Percentiles rank a stretch among this genome's conserved stretches.
phyloP scores from a whole-genome alignment of 2,797 vertebrate species.

The Coilia nasus region DNA sequence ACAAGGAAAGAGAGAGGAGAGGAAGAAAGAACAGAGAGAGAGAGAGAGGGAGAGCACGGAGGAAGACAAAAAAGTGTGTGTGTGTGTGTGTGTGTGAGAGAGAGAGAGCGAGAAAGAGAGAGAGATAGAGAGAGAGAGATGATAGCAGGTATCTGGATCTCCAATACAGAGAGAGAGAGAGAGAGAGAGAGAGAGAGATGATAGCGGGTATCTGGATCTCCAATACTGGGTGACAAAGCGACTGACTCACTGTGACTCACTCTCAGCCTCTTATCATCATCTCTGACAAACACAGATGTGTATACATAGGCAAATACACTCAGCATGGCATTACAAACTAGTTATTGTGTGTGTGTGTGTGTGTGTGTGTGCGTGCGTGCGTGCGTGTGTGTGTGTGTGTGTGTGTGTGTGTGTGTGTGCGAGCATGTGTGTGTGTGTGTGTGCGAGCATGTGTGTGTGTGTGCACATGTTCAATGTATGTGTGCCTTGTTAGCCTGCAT shows the following conservation, averaged over 20 bases:
- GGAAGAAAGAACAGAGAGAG: background rate
- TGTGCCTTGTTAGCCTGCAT: background rate
- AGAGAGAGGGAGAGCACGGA: background rate
- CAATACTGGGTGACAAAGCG: background rate
- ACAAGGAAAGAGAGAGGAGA: background rate
- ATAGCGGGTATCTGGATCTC: background rate
- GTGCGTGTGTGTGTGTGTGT: no score
- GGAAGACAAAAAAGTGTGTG: background rate
- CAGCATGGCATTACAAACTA: background rate
- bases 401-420: no score
- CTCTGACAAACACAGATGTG: background rate
- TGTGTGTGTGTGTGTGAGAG: background rate
- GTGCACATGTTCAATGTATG: background rate
- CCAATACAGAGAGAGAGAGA: background rate
- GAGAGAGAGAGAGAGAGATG: background rate
- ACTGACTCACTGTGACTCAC: background rate
- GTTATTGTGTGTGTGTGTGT: background rate
- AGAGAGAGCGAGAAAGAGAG: no score
- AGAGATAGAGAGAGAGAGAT: background rate
- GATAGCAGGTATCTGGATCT: background rate
- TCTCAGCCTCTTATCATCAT: background rate
- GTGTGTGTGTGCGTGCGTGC: background rate
- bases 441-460: background rate
- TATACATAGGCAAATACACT: conserved; percentile 12
- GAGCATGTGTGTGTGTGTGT: background rate